Evolutionary conservation across 2,888 invertebrate genomes (phyloP), one percentile per base, ranked within the genome.

Genomic region (Eudasyphora cyanicolor): DNA sequence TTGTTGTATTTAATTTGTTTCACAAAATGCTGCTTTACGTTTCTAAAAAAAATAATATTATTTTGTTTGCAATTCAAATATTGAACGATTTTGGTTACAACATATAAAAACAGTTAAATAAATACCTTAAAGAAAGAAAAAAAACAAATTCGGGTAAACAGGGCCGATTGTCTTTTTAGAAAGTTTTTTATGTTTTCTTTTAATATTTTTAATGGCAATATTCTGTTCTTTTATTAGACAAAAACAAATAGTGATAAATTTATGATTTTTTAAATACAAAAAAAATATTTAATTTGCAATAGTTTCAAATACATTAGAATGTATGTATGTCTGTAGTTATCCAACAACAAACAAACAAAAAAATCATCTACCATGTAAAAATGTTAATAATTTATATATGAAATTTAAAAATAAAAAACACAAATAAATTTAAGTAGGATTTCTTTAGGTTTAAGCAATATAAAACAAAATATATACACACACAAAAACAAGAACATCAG

Each of bases 81-180:
- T 49, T 70, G 69, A 76, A 64, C 45, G 84, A 75, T 81, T 85
- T 86, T n/a, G n/a, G n/a, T 77, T 79, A 85, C 71, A 49, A 6
- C n/a, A 57, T 12, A 64, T 17, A 60, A 32, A 54, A 64, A 45
- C 54, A 57, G 19, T 45, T 49, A 21, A 85, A 82, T 83, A 81
- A 86, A 77, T 70, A 70, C 49, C 42, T 64, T 70, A 64, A 60
- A 75, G 19, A 19, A 74, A 84, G 17, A 77, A 75, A 29, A 17
- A 85, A 82, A 89, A 88, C 90, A 90, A 90, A 90, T 90, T 90
- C 90, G 90, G 90, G 87, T 73, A 90, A 88, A 89, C 89, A 90
- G 89, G 89, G 87, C 89, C 76, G 71, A 84, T 73, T 60, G 67
- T 73, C 27, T 35, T n/a, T n/a, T 79, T 76, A 42, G 27, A 57